A percentile compares a stretch with the other conserved stretches of the same genome.
These are phyloP conservation scores for Chionis minor DNA, from an alignment of 2,113 vertebrate genomes.

Conservation along the genomic window DNA sequence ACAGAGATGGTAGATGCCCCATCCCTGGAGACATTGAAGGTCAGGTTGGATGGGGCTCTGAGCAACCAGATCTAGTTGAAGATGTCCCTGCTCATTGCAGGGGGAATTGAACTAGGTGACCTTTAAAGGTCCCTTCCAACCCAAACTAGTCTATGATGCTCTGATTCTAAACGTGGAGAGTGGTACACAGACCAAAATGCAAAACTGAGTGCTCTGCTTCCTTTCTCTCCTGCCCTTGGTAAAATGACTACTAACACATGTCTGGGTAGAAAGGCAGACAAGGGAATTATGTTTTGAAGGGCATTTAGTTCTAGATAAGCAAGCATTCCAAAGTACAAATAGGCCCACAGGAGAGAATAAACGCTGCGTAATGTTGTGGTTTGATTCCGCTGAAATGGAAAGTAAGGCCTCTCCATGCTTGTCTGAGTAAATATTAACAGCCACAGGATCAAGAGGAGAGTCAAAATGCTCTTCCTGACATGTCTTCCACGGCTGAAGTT, in stretches of 20 bases:
- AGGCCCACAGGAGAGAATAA: neutral
- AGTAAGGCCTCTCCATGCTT: neutral
- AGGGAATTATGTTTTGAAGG: neutral
- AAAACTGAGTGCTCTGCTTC: neutral
- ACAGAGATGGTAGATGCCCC: too few species aligned
- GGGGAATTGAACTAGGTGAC: too few species aligned
- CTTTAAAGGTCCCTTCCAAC: too few species aligned
- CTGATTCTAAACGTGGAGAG: too few species aligned
- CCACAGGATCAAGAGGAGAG: neutral
- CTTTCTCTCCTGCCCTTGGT: neutral
- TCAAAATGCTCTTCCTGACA: neutral
- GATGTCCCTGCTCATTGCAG: too few species aligned
- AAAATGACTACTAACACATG: neutral
- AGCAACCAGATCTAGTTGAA: too few species aligned
- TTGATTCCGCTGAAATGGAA: neutral
- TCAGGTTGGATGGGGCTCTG: too few species aligned
- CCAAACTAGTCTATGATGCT: too few species aligned
- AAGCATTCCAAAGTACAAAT: neutral
- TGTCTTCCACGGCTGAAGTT: neutral
- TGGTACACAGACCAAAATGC: too few species aligned
- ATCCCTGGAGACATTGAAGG: too few species aligned
- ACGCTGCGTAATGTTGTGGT: neutral
- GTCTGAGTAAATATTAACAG: neutral
- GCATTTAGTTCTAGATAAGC: neutral
- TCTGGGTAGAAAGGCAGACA: neutral